Evolutionary conservation across 2,888 invertebrate species (phyloP), one percentile per base, ranked within the genome.

Genomic region (Oscheius sp.): DNA sequence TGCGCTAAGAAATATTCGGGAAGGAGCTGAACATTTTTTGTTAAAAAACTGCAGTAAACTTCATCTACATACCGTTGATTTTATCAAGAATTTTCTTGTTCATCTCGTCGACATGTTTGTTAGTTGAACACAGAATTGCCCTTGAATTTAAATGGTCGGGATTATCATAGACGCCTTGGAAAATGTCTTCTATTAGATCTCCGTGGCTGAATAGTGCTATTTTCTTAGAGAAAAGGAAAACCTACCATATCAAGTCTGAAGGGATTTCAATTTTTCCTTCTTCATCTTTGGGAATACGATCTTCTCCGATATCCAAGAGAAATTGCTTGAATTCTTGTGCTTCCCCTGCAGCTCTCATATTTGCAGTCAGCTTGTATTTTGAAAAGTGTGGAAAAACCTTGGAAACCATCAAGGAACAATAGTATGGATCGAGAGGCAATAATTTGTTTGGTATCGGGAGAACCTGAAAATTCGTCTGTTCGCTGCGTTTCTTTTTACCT

Each of bases 371-470:
- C 9, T 25, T 25, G 5, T 64, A 46, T 16, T 49, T 58, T 16
- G 18, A n/a, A 29, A 76, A 73, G 0, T n/a, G 16, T 0, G 23
- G 52, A 66, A 72, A 78, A 0, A 73, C 23, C 9, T 13, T 1
- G 9, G 63, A 68, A 2, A 21, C 45, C 18, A 76, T 78, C 23
- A 78, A 46, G 41, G 46, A 58, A 7, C 59, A 64, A 3, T 49
- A 52, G 6, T 75, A 56, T 45, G 45, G 43, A 1, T 76, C 75
- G 0, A 13, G n/a, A 55, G 6, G 23, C 21, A 49, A 7, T 25
- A 61, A 55, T 29, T 55, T 59, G 13, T 76, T 66, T 13, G 74
- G 18, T 3, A 78, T 69, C 1, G 76, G 78, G 1, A 78, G 43
- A 16, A 69, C 69, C n/a, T n/a, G n/a, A n/a, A n/a, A n/a, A n/a